These are phyloP conservation scores for Athalia cordata DNA, from an alignment of 2,888 invertebrate species.

Conservation along the genomic window DNA sequence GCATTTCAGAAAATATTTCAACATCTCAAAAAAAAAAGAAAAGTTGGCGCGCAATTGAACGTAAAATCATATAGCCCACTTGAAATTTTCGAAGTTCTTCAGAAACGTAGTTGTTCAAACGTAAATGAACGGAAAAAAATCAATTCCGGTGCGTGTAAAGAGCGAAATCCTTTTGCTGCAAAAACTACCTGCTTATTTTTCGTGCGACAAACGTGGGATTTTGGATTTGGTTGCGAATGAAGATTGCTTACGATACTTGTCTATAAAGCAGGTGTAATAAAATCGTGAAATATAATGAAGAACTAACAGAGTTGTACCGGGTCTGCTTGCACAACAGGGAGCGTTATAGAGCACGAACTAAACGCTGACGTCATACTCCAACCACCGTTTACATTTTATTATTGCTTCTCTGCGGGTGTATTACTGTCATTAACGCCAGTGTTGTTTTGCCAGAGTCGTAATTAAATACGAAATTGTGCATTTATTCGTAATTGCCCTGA, in stretches of 20 bases:
- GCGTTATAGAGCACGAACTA: constrained; percentile 48
- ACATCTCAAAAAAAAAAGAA: too few species aligned
- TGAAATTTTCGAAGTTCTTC: too few species aligned
- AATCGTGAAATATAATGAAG: constrained; percentile 28
- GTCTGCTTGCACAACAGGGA: constrained; percentile 50
- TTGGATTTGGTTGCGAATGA: not conserved
- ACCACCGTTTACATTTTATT: constrained; percentile 63
- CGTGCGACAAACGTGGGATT: not conserved
- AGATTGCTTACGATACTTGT: constrained; percentile 1
- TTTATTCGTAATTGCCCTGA: constrained; percentile 64
- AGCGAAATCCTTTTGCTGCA: too few species aligned
- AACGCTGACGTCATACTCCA: constrained; percentile 52
- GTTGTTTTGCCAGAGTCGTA: constrained; percentile 60
- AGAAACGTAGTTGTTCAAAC: too few species aligned
- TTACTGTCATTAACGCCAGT: constrained; percentile 66
- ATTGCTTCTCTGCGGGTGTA: constrained; percentile 60
- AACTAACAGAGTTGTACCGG: constrained; percentile 40
- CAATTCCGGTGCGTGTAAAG: too few species aligned
- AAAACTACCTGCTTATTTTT: not conserved
- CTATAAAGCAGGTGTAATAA: constrained; percentile 14
- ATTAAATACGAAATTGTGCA: constrained; percentile 69
- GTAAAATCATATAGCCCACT: too few species aligned
- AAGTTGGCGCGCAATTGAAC: too few species aligned
- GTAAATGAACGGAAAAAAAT: too few species aligned
- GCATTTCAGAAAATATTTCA: too few species aligned